Evolutionary conservation across 2,888 invertebrate genomes (phyloP), one percentile per base, ranked within the genome.

Genomic region (Tryphoninae sp.): DNA sequence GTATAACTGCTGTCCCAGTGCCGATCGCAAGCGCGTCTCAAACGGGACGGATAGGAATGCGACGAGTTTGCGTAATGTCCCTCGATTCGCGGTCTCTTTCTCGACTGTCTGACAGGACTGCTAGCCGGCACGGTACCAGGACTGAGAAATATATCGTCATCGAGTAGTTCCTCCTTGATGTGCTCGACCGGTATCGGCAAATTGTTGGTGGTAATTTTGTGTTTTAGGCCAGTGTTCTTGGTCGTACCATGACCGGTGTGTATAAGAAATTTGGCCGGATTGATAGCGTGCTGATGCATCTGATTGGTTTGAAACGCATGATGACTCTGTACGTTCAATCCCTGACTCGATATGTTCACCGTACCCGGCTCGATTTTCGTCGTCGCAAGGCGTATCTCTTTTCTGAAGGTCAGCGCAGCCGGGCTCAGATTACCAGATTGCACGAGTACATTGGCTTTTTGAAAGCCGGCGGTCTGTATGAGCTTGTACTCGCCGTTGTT

Each of bases 121-220:
- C 85, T 88, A 0, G 85, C 65, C 77, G 96, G 94, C 85, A 96
- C 94, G 90, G 95, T 96, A 88, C 93, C 95, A 1, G 97, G 96
- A 92, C 96, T 96, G 83, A 97, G 93, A 89, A 97, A 96, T 51
- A 96, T 95, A 85, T 96, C 92, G 16, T 91, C 96, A 85, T 96
- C 95, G 72, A 95, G 93, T 9, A 95, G 93, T 85, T 96, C 96
- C 85, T 95, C 94, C 81, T 95, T 95, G 65, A 93, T 92, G 80
- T 89, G 91, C 33, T 91, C 92, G n/a, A 90, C 84, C 1, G 90
- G 89, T 40, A 90, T 85, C 13, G 90, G 90, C 53, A 90, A 81
- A 80, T 80, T 89, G 11, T 86, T 86, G 6, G 79, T 79, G 77
- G 86, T 53, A 68, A 88, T 82, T 79, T 91, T 90, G 68, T 90